These are phyloP conservation scores for Cydia strobilella DNA, from an alignment of 1,140 invertebrate genomes.

Conservation along the genomic window DNA sequence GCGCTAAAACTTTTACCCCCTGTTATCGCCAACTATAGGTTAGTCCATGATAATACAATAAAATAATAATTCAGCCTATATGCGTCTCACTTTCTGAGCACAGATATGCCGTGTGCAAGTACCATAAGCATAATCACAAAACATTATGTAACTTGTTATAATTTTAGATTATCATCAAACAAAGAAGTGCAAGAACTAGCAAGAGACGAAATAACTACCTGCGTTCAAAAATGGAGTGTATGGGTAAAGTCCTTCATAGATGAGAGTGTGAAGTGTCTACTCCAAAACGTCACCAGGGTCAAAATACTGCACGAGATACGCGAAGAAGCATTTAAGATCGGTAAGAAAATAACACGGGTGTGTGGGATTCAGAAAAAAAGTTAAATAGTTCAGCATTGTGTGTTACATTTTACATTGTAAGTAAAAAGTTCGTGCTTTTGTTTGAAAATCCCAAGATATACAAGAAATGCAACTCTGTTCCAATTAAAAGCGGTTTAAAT, in stretches of 20 bases:
- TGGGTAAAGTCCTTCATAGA: constrained; percentile 81
- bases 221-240: constrained; percentile 81
- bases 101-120: too few relatives aligned
- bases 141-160: too few relatives aligned
- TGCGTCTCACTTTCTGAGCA: too few relatives aligned
- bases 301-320: constrained; percentile 84
- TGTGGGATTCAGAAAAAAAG: too few relatives aligned
- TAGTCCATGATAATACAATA: constrained; percentile 35
- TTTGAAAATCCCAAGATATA: too few relatives aligned
- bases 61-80: too few relatives aligned
- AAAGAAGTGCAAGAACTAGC: constrained; percentile 67
- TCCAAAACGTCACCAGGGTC: constrained; percentile 83
- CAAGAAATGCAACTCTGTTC: too few relatives aligned
- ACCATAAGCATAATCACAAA: too few relatives aligned
- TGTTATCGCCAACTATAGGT: constrained; percentile 79
- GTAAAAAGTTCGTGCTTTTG: too few relatives aligned
- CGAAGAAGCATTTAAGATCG: constrained; percentile 80
- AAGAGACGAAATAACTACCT: constrained; percentile 61
- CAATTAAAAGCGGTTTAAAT: too few relatives aligned
- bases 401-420: too few relatives aligned
- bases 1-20: constrained; percentile 78
- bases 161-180: constrained; percentile 73
- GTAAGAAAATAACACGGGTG: constrained; percentile 41
- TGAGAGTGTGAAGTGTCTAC: constrained; percentile 79
- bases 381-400: too few relatives aligned